A percentile compares a stretch with the other conserved stretches of the same genome.
Evolutionary conservation across 2,888 invertebrate species (phyloP).

Genomic region (Drosophila buzzatii): DNA sequence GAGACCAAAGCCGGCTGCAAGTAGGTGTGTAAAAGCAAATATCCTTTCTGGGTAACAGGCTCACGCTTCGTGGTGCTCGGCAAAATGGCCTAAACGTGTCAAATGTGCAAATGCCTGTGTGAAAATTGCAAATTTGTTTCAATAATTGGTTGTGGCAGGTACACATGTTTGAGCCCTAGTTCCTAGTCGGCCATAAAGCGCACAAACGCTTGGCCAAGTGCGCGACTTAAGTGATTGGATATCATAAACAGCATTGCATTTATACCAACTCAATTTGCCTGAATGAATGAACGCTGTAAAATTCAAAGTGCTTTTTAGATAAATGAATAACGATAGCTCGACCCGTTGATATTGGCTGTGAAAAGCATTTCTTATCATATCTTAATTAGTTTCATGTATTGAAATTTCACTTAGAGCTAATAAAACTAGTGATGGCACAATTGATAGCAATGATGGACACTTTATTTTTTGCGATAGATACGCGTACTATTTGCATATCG

Average conservation of each 20-base stretch:
- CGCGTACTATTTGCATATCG: too few species aligned
- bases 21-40: conserved; percentile 58
- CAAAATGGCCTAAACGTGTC: conserved; percentile 71
- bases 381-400: too few species aligned
- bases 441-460: too few species aligned
- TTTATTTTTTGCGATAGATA: too few species aligned
- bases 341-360: not conserved
- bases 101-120: conserved; percentile 63
- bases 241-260: not conserved
- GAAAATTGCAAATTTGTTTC: conserved; percentile 72
- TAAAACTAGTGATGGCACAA: too few species aligned
- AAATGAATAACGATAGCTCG: not conserved
- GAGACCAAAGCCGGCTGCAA: conserved; percentile 25
- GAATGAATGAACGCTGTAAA: not conserved
- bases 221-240: conserved; percentile 6
- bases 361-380: not conserved
- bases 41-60: conserved; percentile 54
- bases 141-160: conserved; percentile 58
- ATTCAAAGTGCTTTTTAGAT: not conserved
- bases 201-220: not conserved
- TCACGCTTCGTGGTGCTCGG: conserved; percentile 15
- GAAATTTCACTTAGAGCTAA: too few species aligned
- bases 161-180: conserved; percentile 3
- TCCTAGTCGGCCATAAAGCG: conserved; percentile 25
- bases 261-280: not conserved